These are phyloP conservation scores for Zele albiditarsus DNA, from an alignment of 2,888 invertebrate genomes.

Conservation along the genomic window DNA sequence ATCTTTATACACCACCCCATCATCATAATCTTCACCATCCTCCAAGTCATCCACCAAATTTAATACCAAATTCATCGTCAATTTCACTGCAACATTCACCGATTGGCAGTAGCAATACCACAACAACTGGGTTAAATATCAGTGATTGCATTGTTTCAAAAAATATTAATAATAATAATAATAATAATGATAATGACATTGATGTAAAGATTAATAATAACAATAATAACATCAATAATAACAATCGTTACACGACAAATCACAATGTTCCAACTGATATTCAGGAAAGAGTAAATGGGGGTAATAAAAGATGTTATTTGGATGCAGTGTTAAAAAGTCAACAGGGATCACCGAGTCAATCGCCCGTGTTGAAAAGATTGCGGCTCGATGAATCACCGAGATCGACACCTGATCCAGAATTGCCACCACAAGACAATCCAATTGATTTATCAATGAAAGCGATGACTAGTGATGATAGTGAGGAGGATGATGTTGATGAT, in stretches of 20 bases:
- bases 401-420: slow-evolving; percentile 72
- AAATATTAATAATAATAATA: slow-evolving; percentile 50
- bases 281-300: slow-evolving; percentile 75
- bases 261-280: slow-evolving; percentile 68
- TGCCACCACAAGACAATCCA: slow-evolving; percentile 81
- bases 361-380: slow-evolving; percentile 53
- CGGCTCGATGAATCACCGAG: slow-evolving; percentile 65
- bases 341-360: slow-evolving; percentile 71
- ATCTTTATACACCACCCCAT: slow-evolving; percentile 73
- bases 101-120: slow-evolving; percentile 46
- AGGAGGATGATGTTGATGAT: slow-evolving; percentile 70
- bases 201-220: slow-evolving; percentile 52
- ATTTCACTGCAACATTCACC: slow-evolving; percentile 45
- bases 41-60: neutral
- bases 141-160: slow-evolving; percentile 59
- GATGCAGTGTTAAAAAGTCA: slow-evolving; percentile 85
- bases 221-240: slow-evolving; percentile 62
- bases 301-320: slow-evolving; percentile 82
- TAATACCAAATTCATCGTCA: slow-evolving; percentile 42
- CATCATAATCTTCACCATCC: slow-evolving; percentile 54
- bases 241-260: slow-evolving; percentile 71
- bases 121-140: slow-evolving; percentile 35
- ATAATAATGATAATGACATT: slow-evolving; percentile 36
- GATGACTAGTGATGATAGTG: slow-evolving; percentile 58
- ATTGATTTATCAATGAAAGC: slow-evolving; percentile 87